Evolutionary conservation across 2,797 vertebrate species (phyloP).

Genomic region (Moxostoma hubbsi): DNA sequence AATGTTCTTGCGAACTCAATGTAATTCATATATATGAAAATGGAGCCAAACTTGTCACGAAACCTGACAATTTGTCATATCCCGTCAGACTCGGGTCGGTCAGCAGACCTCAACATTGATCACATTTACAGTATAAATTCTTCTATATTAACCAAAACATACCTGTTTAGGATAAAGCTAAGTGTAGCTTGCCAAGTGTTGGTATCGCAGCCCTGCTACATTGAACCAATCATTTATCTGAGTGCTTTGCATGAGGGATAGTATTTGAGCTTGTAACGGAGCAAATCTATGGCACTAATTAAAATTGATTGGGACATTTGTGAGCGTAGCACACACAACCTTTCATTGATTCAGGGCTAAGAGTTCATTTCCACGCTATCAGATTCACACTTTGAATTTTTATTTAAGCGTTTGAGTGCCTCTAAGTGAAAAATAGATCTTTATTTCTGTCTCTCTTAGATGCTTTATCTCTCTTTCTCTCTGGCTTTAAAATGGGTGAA

Average conservation of each 20-base stretch:
- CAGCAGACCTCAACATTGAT: too few relatives aligned
- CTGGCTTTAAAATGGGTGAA: not conserved
- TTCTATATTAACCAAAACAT: not conserved
- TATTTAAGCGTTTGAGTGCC: constrained; percentile 12
- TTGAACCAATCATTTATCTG: constrained; percentile 44
- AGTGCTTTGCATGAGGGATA: constrained; percentile 29
- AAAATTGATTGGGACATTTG: constrained; percentile 23
- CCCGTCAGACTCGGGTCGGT: too few relatives aligned
- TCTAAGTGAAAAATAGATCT: constrained; percentile 7
- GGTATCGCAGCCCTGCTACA: constrained; percentile 6
- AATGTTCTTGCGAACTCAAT: too few relatives aligned
- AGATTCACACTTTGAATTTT: constrained; percentile 3
- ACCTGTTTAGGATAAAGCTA: not conserved
- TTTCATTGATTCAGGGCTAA: constrained; percentile 27
- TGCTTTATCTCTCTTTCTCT: not conserved
- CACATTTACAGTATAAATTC: not conserved
- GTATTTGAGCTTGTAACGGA: constrained; percentile 56
- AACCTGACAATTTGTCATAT: too few relatives aligned
- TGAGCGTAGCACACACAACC: not conserved
- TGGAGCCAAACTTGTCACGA: too few relatives aligned
- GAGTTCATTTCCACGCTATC: constrained; percentile 28
- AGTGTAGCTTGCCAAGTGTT: not conserved
- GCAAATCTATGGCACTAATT: constrained; percentile 37
- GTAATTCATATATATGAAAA: too few relatives aligned
- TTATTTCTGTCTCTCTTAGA: constrained; percentile 1